These are phyloP conservation scores for Drosophila anceps DNA, from an alignment of 2,888 invertebrate species.

Conservation along the genomic window DNA sequence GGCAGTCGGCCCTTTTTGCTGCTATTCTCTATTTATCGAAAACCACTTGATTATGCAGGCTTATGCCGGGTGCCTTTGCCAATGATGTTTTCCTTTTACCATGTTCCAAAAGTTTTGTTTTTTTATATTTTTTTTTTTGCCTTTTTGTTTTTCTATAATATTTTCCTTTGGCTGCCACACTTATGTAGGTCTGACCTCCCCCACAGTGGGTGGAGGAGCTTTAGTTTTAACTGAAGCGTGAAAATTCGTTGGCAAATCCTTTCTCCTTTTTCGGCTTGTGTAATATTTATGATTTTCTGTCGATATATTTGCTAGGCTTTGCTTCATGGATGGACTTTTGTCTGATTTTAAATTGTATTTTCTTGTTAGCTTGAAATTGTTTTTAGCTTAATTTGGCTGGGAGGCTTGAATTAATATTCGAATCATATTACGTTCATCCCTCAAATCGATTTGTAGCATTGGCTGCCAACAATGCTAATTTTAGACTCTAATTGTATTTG, in stretches of 20 bases:
- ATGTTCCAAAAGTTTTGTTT: conserved; percentile 31
- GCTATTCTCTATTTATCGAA: conserved; percentile 77
- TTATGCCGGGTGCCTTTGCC: conserved; percentile 71
- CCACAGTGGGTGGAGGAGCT: conserved; percentile 18
- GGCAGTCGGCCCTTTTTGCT: conserved; percentile 41
- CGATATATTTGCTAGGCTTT: conserved; percentile 46
- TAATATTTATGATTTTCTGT: conserved; percentile 71
- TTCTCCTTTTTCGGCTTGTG: conserved; percentile 53
- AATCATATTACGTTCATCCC: conserved; percentile 25
- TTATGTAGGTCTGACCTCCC: conserved; percentile 15
- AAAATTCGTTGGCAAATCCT: conserved; percentile 74
- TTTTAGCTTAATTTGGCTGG: conserved; percentile 23
- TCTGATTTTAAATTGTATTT: conserved; percentile 70
- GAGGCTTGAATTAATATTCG: conserved; percentile 5
- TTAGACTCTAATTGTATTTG: neutral
- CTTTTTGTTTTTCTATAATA: conserved; percentile 37
- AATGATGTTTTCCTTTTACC: conserved; percentile 53
- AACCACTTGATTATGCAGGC: conserved; percentile 83
- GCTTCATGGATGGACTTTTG: conserved; percentile 27
- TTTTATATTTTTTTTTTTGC: conserved; percentile 14
- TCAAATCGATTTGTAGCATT: conserved; percentile 36
- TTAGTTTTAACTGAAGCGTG: conserved; percentile 66
- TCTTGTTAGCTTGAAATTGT: conserved; percentile 53
- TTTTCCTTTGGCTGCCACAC: conserved; percentile 35
- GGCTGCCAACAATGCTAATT: conserved; percentile 59